Conservation (phyloP, 2,113 vertebrate genomes). For the Gallinago media region DNA sequence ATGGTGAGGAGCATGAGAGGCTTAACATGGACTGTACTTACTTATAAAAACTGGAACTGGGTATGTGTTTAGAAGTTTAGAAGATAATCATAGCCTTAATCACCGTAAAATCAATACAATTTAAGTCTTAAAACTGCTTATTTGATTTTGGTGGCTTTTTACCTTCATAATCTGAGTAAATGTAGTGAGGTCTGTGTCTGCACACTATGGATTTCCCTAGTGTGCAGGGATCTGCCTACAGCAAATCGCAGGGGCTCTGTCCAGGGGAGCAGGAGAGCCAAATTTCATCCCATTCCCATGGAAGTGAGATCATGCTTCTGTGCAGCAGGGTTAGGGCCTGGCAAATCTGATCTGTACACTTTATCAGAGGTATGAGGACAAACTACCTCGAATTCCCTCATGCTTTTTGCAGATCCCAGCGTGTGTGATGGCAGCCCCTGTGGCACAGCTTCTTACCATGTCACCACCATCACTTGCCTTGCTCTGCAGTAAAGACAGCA, state of each 20-base stretch:
- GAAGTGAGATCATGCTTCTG: not conserved
- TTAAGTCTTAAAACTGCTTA: not conserved
- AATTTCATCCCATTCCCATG: not conserved
- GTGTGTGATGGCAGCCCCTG: not conserved
- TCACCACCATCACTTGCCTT: not conserved
- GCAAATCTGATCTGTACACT: not conserved
- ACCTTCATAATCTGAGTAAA: not conserved
- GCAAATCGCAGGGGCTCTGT: not conserved
- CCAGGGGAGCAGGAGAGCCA: not conserved
- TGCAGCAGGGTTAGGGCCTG: not conserved
- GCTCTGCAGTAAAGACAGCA: not conserved
- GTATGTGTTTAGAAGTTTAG: not conserved
- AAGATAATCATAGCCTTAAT: not conserved
- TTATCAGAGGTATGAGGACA: not conserved
- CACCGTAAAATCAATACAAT: not conserved
- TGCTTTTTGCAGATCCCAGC: not conserved
- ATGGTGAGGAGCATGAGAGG: not conserved
- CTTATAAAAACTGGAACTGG: not conserved
- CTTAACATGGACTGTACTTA: not conserved
- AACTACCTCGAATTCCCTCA: not conserved
- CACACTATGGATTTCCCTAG: not conserved
- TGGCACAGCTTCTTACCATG: rapidly evolving
- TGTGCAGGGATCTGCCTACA: not conserved
- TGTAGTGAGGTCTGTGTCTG: not conserved
- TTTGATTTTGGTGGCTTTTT: not conserved